These are phyloP conservation scores for Argentina silus DNA, from an alignment of 2,797 vertebrate species.

Conservation along the genomic window DNA sequence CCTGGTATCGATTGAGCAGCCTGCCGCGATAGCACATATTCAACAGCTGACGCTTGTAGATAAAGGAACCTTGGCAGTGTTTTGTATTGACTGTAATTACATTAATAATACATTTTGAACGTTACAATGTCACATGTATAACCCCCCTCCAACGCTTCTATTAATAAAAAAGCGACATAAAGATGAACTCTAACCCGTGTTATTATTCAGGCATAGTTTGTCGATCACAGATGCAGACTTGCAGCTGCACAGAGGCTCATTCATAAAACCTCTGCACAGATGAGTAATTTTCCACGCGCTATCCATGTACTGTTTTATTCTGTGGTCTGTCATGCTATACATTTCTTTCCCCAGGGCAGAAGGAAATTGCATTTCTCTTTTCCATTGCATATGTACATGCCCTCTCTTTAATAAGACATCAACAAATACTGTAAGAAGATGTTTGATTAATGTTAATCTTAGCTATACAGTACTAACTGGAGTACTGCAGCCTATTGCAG, in stretches of 20 bases:
- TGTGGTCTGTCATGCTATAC: not conserved
- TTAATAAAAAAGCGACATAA: not conserved
- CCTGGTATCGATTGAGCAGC: conserved; percentile 36
- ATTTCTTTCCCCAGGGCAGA: not conserved
- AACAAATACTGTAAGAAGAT: not conserved
- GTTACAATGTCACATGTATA: not conserved
- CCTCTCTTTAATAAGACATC: not conserved
- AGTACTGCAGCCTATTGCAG: too few relatives aligned
- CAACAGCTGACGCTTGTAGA: not conserved
- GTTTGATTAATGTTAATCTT: not conserved
- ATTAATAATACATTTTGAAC: not conserved
- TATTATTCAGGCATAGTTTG: not conserved
- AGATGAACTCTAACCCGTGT: conserved; percentile 1
- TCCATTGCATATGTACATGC: too few relatives aligned
- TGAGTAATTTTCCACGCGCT: conserved; percentile 52
- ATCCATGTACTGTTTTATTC: not conserved
- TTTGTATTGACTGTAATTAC: not conserved
- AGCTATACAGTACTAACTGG: not conserved
- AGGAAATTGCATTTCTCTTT: too few relatives aligned
- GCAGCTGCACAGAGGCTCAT: conserved; percentile 41
- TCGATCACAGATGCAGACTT: not conserved
- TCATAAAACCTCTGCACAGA: conserved; percentile 38
- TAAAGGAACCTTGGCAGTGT: not conserved
- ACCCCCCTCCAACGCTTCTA: not conserved
- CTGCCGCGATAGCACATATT: conserved; percentile 48